Conservation (phyloP, 2,113 vertebrate genomes). For the Tragelaphus imberbis region DNA sequence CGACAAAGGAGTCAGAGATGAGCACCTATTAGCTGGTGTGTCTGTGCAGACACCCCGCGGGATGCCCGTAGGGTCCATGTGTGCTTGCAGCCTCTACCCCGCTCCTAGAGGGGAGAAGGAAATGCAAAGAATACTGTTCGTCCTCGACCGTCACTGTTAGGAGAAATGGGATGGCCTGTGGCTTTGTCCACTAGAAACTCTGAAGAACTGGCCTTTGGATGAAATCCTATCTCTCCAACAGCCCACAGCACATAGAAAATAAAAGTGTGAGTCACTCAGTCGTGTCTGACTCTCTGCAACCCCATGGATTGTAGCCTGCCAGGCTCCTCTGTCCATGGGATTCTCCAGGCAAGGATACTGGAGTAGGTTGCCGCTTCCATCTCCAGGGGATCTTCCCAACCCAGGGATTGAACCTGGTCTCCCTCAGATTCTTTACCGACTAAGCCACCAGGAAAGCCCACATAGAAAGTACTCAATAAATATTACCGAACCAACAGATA, state of each 20-base stretch:
- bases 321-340: neutral
- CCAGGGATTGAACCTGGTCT: neutral
- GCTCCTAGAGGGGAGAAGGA: neutral
- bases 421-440: neutral
- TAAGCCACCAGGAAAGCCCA: neutral
- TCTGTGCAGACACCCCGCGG: neutral
- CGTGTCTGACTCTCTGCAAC: rapidly evolving
- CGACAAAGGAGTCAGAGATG: neutral
- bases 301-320: neutral
- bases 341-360: neutral
- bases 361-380: neutral
- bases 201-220: neutral
- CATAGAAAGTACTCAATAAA: neutral
- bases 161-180: neutral
- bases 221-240: neutral
- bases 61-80: rapidly evolving
- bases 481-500: neutral
- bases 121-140: neutral
- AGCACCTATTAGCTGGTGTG: neutral
- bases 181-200: neutral
- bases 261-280: neutral
- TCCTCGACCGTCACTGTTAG: neutral
- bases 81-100: neutral
- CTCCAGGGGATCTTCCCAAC: neutral
- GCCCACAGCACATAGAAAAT: neutral